phyloP scores from a whole-genome alignment of 1,140 invertebrate species.

The Cepaea nemoralis region DNA sequence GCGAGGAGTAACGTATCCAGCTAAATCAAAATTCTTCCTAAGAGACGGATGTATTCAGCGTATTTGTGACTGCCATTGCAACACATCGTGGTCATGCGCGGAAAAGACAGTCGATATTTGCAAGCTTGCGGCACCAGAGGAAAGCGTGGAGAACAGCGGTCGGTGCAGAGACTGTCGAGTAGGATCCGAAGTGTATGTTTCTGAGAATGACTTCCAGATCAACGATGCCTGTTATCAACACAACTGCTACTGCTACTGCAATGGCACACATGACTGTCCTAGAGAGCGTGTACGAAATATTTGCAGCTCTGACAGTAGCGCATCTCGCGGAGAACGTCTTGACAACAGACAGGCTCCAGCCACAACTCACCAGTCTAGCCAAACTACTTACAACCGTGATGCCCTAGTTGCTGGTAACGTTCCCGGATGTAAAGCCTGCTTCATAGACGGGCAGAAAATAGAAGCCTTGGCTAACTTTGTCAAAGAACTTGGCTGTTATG shows the following conservation, averaged over 20 bases:
- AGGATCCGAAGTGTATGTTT: conserved; percentile 40
- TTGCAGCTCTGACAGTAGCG: conserved; percentile 29
- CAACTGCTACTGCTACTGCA: conserved; percentile 58
- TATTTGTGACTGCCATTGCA: conserved; percentile 48
- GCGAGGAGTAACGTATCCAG: conserved; percentile 36
- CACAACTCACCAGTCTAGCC: conserved; percentile 8
- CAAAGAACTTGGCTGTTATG: conserved; percentile 47
- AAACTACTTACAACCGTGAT: conserved; percentile 11
- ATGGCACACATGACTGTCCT: conserved; percentile 54
- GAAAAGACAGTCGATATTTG: conserved; percentile 42
- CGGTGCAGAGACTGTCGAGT: conserved; percentile 45
- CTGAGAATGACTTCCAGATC: conserved; percentile 45
- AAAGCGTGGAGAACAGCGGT: conserved; percentile 13
- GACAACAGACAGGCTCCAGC: neutral
- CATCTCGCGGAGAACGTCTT: neutral
- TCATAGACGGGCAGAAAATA: conserved; percentile 41
- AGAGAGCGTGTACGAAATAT: conserved; percentile 48
- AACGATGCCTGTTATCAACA: conserved; percentile 47
- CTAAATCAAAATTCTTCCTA: conserved; percentile 40
- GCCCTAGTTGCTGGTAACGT: neutral
- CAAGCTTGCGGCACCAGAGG: conserved; percentile 16
- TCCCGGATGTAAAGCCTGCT: conserved; percentile 42
- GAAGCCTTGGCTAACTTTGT: conserved; percentile 47
- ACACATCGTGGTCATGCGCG: conserved; percentile 46
- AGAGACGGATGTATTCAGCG: conserved; percentile 45